Evolutionary conservation across 2,113 vertebrate genomes (phyloP).

Genomic region (Eurystomus gularis): DNA sequence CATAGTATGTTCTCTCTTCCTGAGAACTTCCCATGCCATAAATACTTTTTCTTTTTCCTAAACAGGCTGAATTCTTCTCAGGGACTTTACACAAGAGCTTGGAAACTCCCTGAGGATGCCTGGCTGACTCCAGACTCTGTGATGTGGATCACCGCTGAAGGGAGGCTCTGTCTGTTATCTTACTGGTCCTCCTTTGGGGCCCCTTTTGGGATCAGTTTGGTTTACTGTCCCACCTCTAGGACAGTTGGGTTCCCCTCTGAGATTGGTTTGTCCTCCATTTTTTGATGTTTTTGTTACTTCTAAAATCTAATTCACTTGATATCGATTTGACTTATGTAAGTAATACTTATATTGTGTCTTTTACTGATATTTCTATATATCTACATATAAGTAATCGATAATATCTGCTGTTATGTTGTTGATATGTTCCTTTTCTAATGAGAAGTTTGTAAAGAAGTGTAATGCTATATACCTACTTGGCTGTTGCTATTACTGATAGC

Average conservation of each 20-base stretch:
- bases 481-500: not conserved
- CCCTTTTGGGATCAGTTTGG: not conserved
- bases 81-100: not conserved
- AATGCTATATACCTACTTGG: not conserved
- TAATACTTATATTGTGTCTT: not conserved
- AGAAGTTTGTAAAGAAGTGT: not conserved
- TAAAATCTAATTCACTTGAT: not conserved
- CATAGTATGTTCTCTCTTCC: not conserved
- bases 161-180: not conserved
- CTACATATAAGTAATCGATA: not conserved
- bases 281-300: not conserved
- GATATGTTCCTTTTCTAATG: not conserved
- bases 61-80: not conserved
- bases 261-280: not conserved
- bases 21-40: not conserved
- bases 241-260: not conserved
- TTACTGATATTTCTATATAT: not conserved
- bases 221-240: not conserved
- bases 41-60: not conserved
- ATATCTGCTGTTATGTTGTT: not conserved
- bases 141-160: fast-evolving
- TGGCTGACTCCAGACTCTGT: not conserved
- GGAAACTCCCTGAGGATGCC: not conserved
- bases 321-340: not conserved
- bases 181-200: not conserved